Evolutionary conservation across 2,888 invertebrate genomes (phyloP), one percentile per base, ranked within the genome.

Genomic region (Serripes groenlandicus): DNA sequence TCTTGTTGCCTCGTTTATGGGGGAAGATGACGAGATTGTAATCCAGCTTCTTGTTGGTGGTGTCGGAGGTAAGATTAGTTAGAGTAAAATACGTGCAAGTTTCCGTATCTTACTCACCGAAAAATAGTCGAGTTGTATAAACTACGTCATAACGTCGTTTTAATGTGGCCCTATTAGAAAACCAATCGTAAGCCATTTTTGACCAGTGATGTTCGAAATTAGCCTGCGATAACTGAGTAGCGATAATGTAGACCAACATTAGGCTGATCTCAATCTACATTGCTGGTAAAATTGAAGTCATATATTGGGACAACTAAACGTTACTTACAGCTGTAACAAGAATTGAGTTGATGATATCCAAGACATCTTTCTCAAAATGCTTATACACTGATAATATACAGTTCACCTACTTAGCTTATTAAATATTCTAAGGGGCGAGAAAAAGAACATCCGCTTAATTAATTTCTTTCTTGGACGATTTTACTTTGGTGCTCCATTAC

Each of bases 1-100:
- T 37, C 64, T 75, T 30, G 74, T 64, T n/a, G 74, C 74, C 18
- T 75, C 74, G 0, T 75, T 75, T 28, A 49, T 75, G 11, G 64
- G 34, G n/a, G 74, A 75, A 42, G 74, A 75, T 34, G 64, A 75
- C 23, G 52, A 75, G 49, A 37, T 75, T n/a, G 42, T 66, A 9
- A 35, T 64, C 3, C 26, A 64, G 32, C 7, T 75, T 15, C 32
- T 75, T 1, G 66, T 64, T 0, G 74, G 64, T 21, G 74, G 74
- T 9, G 64, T 75, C 9, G 74, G 52, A 64, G 74, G 74, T 75
- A 72, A 3, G 37, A n/a, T n/a, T n/a, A n/a, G n/a, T n/a, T n/a
- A n/a, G n/a, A n/a, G n/a, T n/a, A n/a, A n/a, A n/a, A n/a, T n/a
- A n/a, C n/a, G n/a, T n/a, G n/a, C n/a, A n/a, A n/a, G n/a, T n/a